phyloP scores from a whole-genome alignment of 2,888 invertebrate species.

The Isoperla grammatica region DNA sequence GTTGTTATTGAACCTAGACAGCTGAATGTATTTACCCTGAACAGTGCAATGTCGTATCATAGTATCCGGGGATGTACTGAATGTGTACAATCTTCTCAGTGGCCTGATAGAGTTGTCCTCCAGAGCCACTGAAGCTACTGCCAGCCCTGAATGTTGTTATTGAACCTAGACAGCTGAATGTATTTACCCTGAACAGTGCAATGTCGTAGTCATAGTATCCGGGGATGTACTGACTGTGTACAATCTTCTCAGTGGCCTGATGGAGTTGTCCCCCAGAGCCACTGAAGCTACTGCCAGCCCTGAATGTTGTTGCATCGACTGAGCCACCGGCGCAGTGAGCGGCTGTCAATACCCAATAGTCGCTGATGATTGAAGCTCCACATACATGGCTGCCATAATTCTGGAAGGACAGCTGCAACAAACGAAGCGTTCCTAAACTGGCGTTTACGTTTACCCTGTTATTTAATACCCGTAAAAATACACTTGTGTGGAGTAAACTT shows the following conservation, averaged over 20 bases:
- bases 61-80: neutral
- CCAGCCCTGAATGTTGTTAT: neutral
- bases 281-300: constrained; percentile 35
- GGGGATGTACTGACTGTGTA: neutral
- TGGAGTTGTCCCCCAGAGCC: constrained; percentile 13
- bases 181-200: too few species aligned
- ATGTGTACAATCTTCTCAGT: neutral
- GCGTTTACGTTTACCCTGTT: too few species aligned
- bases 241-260: neutral
- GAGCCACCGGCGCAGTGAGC: neutral
- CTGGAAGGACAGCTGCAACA: neutral
- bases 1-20: too few species aligned
- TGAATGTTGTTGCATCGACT: constrained; percentile 25
- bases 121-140: neutral
- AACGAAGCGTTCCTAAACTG: too few species aligned
- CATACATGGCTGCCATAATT: neutral
- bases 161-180: too few species aligned
- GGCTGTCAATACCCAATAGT: constrained; percentile 9
- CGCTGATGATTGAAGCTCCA: constrained; percentile 11
- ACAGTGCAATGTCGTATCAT: too few species aligned
- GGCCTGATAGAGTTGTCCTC: neutral
- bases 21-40: too few species aligned
- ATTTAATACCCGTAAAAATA: too few species aligned
- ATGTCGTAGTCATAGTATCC: constrained; percentile 7
- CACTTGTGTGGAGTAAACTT: too few species aligned